A percentile compares a stretch with the other conserved stretches of the same genome.
Evolutionary conservation across 2,888 invertebrate species (phyloP).

Genomic region (Aspidiotus destructor): DNA sequence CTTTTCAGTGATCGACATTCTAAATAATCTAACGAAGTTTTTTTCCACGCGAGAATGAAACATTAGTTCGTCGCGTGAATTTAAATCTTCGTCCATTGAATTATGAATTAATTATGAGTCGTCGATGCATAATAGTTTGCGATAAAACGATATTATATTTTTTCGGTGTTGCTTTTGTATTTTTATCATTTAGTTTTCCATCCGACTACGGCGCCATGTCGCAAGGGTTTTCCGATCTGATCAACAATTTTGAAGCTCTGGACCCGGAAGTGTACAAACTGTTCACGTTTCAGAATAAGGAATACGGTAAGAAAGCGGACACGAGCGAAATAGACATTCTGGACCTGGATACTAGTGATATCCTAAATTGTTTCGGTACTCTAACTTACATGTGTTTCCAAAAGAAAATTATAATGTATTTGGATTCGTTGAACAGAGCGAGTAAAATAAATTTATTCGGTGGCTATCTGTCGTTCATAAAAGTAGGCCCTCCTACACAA

Average conservation of each 20-base stretch:
- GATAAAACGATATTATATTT: not conserved
- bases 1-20: too few species aligned
- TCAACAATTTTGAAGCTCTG: conserved; percentile 28
- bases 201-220: not conserved
- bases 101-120: conserved; percentile 26
- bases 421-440: conserved; percentile 47
- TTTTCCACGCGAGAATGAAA: too few species aligned
- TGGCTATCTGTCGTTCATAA: conserved; percentile 40
- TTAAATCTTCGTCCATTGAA: not conserved
- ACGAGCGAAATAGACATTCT: conserved; percentile 22
- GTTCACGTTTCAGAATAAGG: conserved; percentile 12
- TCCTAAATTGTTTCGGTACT: conserved; percentile 25
- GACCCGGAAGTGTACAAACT: conserved; percentile 30
- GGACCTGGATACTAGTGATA: conserved; percentile 31
- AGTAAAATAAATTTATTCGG: conserved; percentile 50
- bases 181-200: not conserved
- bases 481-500: not conserved
- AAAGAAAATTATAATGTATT: conserved; percentile 49
- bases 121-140: conserved; percentile 6
- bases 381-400: conserved; percentile 47
- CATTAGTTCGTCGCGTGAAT: too few species aligned
- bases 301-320: conserved; percentile 10
- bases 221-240: conserved; percentile 25
- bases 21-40: too few species aligned
- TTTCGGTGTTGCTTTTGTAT: conserved; percentile 9